Evolutionary conservation across 1,140 invertebrate genomes (phyloP).

Genomic region (Leptinotarsa texana): DNA sequence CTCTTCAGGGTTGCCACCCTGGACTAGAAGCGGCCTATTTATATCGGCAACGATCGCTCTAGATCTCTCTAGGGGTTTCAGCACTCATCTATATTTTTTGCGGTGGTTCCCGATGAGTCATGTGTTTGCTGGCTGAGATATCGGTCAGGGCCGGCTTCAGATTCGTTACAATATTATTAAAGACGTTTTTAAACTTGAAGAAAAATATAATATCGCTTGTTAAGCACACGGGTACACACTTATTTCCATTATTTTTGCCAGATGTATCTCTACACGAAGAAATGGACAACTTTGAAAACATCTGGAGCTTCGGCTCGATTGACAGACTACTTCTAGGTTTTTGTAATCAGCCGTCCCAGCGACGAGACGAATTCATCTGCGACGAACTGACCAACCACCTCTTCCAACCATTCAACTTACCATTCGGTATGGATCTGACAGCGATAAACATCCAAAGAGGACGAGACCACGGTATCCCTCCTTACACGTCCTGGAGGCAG

Average conservation of each 20-base stretch:
- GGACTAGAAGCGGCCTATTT: too few species aligned
- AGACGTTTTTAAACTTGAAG: too few species aligned
- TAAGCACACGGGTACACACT: too few species aligned
- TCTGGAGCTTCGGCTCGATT: conserved; percentile 76
- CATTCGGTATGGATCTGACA: conserved; percentile 84
- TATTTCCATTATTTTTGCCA: conserved; percentile 52
- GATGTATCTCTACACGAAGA: conserved; percentile 79
- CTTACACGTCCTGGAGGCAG: conserved; percentile 82
- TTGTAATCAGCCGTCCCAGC: conserved; percentile 87
- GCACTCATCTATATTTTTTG: too few species aligned
- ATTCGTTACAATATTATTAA: too few species aligned
- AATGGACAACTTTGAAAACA: conserved; percentile 93
- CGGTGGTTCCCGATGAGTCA: too few species aligned
- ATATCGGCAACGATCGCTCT: too few species aligned
- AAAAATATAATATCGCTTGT: too few species aligned
- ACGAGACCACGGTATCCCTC: conserved; percentile 60
- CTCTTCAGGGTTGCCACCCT: too few species aligned
- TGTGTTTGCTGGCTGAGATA: too few species aligned
- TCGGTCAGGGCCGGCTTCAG: too few species aligned
- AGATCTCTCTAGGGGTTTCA: too few species aligned
- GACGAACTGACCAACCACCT: conserved; percentile 93
- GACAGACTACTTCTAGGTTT: conserved; percentile 88
- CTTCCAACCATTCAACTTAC: conserved; percentile 84
- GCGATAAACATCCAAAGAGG: conserved; percentile 81
- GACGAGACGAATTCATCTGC: conserved; percentile 90